Conservation (phyloP, 2,797 vertebrate species). For the Cyprinodon diabolis region DNA sequence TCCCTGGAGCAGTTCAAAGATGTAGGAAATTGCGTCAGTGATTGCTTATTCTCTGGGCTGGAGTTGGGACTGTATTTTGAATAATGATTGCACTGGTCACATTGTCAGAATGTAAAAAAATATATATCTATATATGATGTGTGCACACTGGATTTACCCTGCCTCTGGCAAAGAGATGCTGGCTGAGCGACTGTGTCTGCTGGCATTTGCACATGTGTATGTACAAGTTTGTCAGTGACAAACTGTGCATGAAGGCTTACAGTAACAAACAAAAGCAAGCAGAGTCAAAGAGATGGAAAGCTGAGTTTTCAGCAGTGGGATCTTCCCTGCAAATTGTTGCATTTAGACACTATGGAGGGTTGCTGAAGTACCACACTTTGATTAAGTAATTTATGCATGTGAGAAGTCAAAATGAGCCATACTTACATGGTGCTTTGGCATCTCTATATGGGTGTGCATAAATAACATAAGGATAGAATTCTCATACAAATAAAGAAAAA, state of each 20-base stretch:
- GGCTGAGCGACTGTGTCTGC: slow-evolving; percentile 23
- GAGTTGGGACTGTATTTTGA: slow-evolving; percentile 62
- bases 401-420: not conserved
- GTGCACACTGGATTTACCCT: slow-evolving; percentile 39
- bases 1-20: slow-evolving; percentile 55
- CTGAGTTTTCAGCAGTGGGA: slow-evolving; percentile 18
- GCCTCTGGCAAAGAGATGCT: slow-evolving; percentile 58
- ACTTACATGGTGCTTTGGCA: too few relatives aligned
- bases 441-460: not conserved
- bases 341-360: slow-evolving; percentile 6
- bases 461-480: not conserved
- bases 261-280: slow-evolving; percentile 33
- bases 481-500: too few relatives aligned
- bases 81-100: slow-evolving; percentile 69
- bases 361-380: slow-evolving; percentile 9
- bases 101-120: slow-evolving; percentile 71
- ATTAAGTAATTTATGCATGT: slow-evolving; percentile 22
- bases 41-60: slow-evolving; percentile 59
- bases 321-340: slow-evolving; percentile 4
- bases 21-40: slow-evolving; percentile 62
- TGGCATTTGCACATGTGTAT: not conserved
- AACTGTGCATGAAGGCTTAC: slow-evolving; percentile 11
- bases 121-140: slow-evolving; percentile 4
- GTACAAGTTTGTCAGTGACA: not conserved
- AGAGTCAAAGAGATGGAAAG: slow-evolving; percentile 27